Evolutionary conservation across 2,888 invertebrate genomes (phyloP), one percentile per base, ranked within the genome.

Genomic region (Cremastobaeus sp.): DNA sequence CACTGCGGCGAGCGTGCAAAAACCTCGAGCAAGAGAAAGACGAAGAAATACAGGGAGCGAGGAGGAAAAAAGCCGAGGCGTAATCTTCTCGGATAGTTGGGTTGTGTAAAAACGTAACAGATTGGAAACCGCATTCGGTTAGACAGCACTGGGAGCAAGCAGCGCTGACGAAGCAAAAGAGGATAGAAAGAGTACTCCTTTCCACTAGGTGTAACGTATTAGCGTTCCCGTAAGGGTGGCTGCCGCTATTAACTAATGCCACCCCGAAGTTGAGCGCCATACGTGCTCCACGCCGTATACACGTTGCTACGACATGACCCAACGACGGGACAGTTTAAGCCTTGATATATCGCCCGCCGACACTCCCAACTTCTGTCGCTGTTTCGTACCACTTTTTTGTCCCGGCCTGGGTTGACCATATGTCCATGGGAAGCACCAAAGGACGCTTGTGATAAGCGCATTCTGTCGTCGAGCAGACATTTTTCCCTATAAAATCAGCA

Each of bases 281-380:
- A 85, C 85, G 85, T 78, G 83, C 83, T 75, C 76, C 78, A 69
- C 72, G 76, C 66, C 62, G 73, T 71, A 74, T 74, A 76, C 71
- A 71, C 75, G 65, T 59, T 55, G 76, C 80, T 81, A 79, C 79
- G 79, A 84, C 83, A 82, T 76, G 80, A 78, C 76, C 80, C 80
- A 69, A 76, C 81, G 78, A 80, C 84, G 78, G 82, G 82, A 84
- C 83, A 86, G 86, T 87, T 86, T 87, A 87, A 87, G 87, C 87
- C 87, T 86, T 87, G 87, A 87, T 87, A 87, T 87, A 87, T 87
- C 86, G 86, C 84, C 81, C 79, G 80, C 77, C 83, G 87, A 87
- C 87, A 87, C 87, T 87, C 87, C 87, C 87, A 87, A 87, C 87
- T 87, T 87, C 87, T 87, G 87, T 87, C 86, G 83, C 83, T 83